These are phyloP conservation scores for Halocynthia aurantium DNA, from an alignment of 23 tunicate genomes.

Conservation along the genomic window DNA sequence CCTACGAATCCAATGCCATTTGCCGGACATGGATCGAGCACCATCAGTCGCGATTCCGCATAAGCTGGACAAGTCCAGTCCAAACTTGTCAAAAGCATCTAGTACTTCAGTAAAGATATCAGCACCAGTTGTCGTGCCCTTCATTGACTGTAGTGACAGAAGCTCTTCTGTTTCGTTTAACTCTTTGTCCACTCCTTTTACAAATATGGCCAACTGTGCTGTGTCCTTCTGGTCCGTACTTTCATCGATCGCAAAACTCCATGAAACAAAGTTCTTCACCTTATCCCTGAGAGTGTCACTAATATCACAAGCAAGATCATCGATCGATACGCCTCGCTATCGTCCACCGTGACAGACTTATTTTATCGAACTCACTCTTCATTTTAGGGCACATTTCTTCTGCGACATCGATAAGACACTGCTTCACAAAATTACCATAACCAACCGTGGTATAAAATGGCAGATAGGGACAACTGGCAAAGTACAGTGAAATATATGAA, in stretches of 20 bases:
- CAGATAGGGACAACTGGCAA: too few species aligned
- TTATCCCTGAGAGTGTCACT: conserved; percentile 34
- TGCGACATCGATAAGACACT: conserved; percentile 3
- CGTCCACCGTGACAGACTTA: conserved; percentile 21
- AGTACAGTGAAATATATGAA: too few species aligned
- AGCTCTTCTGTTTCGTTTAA: too few species aligned
- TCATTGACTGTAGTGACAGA: too few species aligned
- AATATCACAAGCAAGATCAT: conserved; percentile 26
- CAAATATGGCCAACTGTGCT: too few species aligned
- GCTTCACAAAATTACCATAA: conserved; percentile 1
- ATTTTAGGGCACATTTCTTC: too few species aligned
- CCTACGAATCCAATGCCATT: conserved; percentile 29
- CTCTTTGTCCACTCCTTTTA: too few species aligned
- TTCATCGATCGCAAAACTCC: conserved; percentile 9
- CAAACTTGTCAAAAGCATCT: conserved; percentile 7
- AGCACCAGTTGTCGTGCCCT: neutral
- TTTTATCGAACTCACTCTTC: conserved; percentile 16
- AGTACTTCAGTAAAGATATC: conserved; percentile 2
- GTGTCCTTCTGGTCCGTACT: neutral
- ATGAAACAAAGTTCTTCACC: conserved; percentile 28
- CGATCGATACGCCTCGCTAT: too few species aligned
- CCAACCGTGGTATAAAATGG: too few species aligned
- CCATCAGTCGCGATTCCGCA: conserved; percentile 23
- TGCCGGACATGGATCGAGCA: conserved; percentile 29
- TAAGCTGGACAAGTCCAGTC: conserved; percentile 17